Conservation (phyloP, 2,888 invertebrate species). For the Xanthia icteritia region DNA sequence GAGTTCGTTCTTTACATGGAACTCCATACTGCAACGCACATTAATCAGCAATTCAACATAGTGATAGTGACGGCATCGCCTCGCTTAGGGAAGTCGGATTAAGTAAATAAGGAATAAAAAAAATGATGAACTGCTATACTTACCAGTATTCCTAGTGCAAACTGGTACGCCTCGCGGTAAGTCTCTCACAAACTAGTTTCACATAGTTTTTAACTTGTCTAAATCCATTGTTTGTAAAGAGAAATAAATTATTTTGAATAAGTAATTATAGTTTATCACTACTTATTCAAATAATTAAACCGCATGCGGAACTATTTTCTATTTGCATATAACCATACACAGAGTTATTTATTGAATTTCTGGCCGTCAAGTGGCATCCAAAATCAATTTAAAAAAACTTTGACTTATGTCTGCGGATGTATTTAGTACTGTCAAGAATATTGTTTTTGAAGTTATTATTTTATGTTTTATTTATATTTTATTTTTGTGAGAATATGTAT, state of each 20-base stretch:
- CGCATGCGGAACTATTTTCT: background rate
- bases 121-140: no score
- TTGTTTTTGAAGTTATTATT: conserved; percentile 41
- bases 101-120: background rate
- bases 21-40: no score
- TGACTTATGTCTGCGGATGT: conserved; percentile 24
- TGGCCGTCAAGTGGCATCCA: conserved; percentile 30
- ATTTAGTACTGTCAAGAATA: conserved; percentile 37
- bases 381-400: background rate
- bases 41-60: no score
- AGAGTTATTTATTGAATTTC: conserved; percentile 14
- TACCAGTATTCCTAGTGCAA: no score
- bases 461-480: conserved; percentile 25
- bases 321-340: background rate
- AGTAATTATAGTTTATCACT: no score
- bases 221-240: no score
- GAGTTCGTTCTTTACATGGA: no score
- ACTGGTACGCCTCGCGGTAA: no score
- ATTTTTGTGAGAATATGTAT: conserved; percentile 42
- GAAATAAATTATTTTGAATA: no score
- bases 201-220: no score
- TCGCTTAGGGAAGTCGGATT: background rate
- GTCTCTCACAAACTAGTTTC: no score
- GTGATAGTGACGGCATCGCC: background rate
- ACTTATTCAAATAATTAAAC: background rate